Base-by-base conservation (phyloP, 1,140 invertebrate species). In the Campoletis sonorensis region DNA sequence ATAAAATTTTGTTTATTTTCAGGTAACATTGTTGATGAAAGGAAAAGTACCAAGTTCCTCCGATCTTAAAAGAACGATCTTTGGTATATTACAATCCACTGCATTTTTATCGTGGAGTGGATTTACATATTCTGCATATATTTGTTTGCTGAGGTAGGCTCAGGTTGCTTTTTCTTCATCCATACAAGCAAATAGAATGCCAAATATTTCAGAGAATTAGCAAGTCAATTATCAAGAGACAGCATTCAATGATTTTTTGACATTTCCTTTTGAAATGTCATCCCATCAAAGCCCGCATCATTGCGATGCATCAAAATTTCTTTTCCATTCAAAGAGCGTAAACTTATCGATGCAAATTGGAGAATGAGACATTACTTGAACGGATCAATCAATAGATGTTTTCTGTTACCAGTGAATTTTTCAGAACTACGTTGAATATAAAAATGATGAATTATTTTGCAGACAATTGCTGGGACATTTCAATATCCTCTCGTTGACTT, bases 61-160 rank as follows among this genome's bases (percentile, higher is more conserved):
- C 85, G 96, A 96, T 85, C 84, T 96, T 23, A 93, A 93, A 84
- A 94, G 93, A 87, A 95, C 95, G 2, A 61, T 96, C 1, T 86
- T 93, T 30, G 95, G 95, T 67, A 95, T 96, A 70, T 81, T 96
- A 4, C 95, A 95, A 88, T 97, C 96, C 0, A 95, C 95, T 0
- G 93, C 94, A 1, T 97, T 97, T 89, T 91, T 97, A 26, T 94
- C 94, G 45, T 95, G 94, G 85, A 96, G 96, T 91, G 95, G 93
- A 40, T 95, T 95, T 89, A 92, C 94, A 11, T 97, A 95, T 89
- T 94, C 96, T 5, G 86, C 94, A 54, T 94, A 94, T 84, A 93
- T 96, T 84, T 97, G 96, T 89, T 78, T 90, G 37, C 87, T 95
- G 82, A 93, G 95, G 94, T 95, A 92, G 87, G 80, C 58, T 1